Percentiles rank a stretch among this genome's conserved stretches.
phyloP scores from a whole-genome alignment of 2,888 invertebrate genomes.

The Steinernema carpocapsae region DNA sequence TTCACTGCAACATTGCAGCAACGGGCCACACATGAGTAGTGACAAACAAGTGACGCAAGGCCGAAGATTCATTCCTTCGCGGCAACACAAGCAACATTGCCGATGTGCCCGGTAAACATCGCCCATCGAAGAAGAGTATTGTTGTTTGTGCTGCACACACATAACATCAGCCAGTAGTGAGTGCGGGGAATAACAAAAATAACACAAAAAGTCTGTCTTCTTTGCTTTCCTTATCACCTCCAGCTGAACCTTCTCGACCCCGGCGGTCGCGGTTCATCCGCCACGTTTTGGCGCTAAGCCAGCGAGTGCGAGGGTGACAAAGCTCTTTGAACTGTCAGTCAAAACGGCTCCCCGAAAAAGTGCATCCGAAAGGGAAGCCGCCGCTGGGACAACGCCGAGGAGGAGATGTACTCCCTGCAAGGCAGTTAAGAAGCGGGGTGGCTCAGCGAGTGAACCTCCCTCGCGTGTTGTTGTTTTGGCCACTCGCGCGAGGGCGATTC shows the following conservation, averaged over 20 bases:
- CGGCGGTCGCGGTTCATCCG: neutral
- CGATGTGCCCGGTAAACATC: slow-evolving; percentile 23
- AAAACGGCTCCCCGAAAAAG: slow-evolving; percentile 30
- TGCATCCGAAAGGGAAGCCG: neutral
- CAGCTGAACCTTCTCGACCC: neutral
- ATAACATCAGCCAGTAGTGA: neutral
- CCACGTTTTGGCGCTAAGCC: slow-evolving; percentile 18
- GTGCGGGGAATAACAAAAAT: neutral
- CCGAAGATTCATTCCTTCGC: slow-evolving; percentile 30
- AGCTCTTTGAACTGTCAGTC: slow-evolving; percentile 32
- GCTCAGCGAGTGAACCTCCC: too few species aligned
- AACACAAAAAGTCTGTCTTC: neutral
- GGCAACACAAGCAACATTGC: slow-evolving; percentile 31
- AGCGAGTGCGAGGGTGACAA: slow-evolving; percentile 19
- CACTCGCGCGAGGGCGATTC: slow-evolving; percentile 18
- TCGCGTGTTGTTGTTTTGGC: slow-evolving; percentile 30
- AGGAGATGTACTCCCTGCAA: too few species aligned
- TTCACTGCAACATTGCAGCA: neutral
- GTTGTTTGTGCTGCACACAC: slow-evolving; percentile 22
- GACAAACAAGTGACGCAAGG: slow-evolving; percentile 19
- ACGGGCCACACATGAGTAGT: neutral
- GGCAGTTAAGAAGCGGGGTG: too few species aligned
- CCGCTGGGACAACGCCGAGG: too few species aligned
- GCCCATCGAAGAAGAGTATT: slow-evolving; percentile 9
- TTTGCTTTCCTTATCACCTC: neutral